Conservation (phyloP, 2,113 vertebrate species). For the Phainopepla nitens region DNA sequence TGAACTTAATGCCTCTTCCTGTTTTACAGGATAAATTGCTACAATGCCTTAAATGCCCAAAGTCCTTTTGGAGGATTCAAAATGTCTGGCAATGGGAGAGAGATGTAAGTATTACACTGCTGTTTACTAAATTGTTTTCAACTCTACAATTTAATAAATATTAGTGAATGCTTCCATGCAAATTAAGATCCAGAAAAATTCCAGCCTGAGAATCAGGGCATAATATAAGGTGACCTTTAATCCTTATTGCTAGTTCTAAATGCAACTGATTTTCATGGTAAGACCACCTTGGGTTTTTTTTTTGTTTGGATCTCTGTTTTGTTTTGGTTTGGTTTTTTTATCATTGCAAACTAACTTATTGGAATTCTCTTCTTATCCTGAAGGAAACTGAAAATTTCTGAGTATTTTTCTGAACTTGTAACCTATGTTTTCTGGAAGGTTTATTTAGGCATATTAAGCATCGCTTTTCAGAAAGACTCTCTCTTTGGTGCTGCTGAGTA, state of each 20-base stretch:
- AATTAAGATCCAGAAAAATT: background rate
- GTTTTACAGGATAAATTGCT: constrained; percentile 94
- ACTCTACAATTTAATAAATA: background rate
- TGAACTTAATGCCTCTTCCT: constrained; percentile 8
- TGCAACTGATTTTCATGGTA: background rate
- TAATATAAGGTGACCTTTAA: background rate
- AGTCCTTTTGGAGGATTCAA: constrained; percentile 99
- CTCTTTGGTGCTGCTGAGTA: background rate
- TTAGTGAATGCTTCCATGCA: background rate
- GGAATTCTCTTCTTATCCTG: background rate
- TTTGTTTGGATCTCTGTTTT: too few relatives aligned
- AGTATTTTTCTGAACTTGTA: background rate
- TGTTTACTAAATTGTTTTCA: background rate
- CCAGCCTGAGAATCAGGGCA: background rate
- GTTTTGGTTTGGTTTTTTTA: too few relatives aligned
- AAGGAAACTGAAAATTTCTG: background rate
- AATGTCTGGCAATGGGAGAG: constrained; percentile 98
- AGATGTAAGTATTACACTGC: constrained; percentile 87
- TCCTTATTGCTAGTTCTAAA: background rate
- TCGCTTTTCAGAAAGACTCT: background rate
- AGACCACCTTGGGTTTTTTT: background rate
- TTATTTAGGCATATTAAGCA: background rate
- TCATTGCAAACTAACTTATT: background rate
- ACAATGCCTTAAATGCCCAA: constrained; percentile 96
- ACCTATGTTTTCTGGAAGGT: background rate